Conservation (phyloP, 2,888 invertebrate genomes). For the Fragum fragum region DNA sequence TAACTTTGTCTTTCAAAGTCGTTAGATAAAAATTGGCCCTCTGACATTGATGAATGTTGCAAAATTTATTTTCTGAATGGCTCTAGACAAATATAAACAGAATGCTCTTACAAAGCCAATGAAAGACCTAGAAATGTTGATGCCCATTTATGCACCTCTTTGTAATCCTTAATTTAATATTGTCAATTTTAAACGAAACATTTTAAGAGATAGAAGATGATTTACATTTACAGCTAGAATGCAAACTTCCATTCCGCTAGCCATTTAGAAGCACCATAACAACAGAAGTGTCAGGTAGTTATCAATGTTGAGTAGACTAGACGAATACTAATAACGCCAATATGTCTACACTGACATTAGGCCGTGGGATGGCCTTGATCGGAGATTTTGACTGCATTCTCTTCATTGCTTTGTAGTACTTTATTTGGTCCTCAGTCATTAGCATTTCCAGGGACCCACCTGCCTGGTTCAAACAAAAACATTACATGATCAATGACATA, state of each 20-base stretch:
- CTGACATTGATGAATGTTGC: too few relatives aligned
- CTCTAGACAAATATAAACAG: too few relatives aligned
- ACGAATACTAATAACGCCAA: constrained; percentile 36
- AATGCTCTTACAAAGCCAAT: too few relatives aligned
- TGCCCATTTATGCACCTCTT: too few relatives aligned
- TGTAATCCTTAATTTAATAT: too few relatives aligned
- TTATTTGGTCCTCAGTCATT: constrained; percentile 99
- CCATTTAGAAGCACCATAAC: constrained; percentile 59
- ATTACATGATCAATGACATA: not conserved
- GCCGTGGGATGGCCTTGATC: constrained; percentile 98
- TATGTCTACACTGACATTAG: constrained; percentile 91
- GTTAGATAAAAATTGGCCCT: too few relatives aligned
- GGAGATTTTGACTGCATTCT: constrained; percentile 99
- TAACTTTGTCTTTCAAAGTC: too few relatives aligned
- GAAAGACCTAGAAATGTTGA: too few relatives aligned
- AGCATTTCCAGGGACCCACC: constrained; percentile 99
- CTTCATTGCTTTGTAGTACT: constrained; percentile 99
- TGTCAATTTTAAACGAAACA: not conserved
- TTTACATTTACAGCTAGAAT: constrained; percentile 11
- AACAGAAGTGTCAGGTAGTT: constrained; percentile 54
- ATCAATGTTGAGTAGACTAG: constrained; percentile 13
- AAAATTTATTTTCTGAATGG: too few relatives aligned
- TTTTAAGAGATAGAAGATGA: not conserved
- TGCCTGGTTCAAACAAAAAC: constrained; percentile 71
- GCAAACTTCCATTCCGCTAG: constrained; percentile 38